Evolutionary conservation across 1,140 invertebrate genomes (phyloP).

Genomic region (Zaprionus camerounensis): DNA sequence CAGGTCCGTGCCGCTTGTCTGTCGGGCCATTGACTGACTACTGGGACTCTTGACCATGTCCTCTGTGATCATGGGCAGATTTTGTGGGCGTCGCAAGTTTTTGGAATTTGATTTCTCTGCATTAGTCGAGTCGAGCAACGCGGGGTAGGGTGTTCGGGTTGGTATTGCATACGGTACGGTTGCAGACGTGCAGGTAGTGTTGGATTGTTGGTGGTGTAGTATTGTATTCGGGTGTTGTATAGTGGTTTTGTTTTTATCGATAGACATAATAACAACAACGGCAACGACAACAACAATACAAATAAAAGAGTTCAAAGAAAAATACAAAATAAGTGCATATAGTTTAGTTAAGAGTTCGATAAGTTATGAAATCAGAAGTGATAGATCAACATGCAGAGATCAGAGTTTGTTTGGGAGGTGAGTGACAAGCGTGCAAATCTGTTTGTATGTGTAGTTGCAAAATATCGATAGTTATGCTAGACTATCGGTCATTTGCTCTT

Average conservation of each 20-base stretch:
- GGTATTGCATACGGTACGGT: constrained; percentile 20
- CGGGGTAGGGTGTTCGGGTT: constrained; percentile 17
- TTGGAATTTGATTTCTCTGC: constrained; percentile 81
- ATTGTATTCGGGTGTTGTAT: constrained; percentile 31
- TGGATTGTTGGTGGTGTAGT: constrained; percentile 22
- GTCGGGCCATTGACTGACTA: constrained; percentile 90
- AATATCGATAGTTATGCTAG: constrained; percentile 4
- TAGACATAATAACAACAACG: constrained; percentile 63
- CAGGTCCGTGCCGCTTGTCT: constrained; percentile 90
- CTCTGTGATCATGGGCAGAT: constrained; percentile 74
- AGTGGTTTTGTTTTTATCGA: constrained; percentile 28
- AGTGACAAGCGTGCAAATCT: constrained; percentile 51
- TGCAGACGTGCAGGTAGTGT: constrained; percentile 49
- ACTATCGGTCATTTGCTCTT: not conserved
- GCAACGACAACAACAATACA: constrained; percentile 54
- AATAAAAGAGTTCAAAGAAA: constrained; percentile 53
- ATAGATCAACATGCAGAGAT: constrained; percentile 49
- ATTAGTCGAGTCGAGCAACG: constrained; percentile 56
- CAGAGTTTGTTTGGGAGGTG: not conserved
- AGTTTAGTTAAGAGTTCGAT: constrained; percentile 41
- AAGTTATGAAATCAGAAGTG: constrained; percentile 34
- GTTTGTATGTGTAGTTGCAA: constrained; percentile 25
- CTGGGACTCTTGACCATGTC: constrained; percentile 92
- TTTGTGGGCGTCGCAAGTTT: constrained; percentile 71
- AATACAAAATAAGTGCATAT: constrained; percentile 61